A percentile compares a stretch with the other conserved stretches of the same genome.
These are phyloP conservation scores for Trissolcus brochymenae DNA, from an alignment of 2,888 invertebrate genomes.

Conservation along the genomic window DNA sequence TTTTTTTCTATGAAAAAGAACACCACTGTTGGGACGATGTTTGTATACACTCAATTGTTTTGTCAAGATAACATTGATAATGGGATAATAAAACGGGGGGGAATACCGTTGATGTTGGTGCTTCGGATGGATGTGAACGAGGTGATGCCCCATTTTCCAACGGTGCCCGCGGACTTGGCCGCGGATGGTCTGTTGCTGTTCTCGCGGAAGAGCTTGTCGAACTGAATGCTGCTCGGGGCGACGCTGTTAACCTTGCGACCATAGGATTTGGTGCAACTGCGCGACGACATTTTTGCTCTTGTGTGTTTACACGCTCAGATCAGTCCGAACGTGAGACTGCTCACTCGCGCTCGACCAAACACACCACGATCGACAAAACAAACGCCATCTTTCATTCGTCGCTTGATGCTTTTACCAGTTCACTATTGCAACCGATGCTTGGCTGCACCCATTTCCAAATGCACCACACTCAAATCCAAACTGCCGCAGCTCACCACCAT, in stretches of 20 bases:
- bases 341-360: conserved; percentile 5
- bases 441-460: background rate
- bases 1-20: no score
- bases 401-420: conserved; percentile 1
- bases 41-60: no score
- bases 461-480: background rate
- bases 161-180: conserved; percentile 91
- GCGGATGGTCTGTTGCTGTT: conserved; percentile 92
- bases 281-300: conserved; percentile 71
- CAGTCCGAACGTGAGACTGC: background rate
- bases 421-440: background rate
- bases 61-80: background rate
- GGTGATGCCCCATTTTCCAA: conserved; percentile 96
- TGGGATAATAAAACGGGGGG: conserved; percentile 10
- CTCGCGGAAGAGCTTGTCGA: conserved; percentile 83
- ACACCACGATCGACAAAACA: conserved; percentile 7
- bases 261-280: conserved; percentile 74
- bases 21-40: no score
- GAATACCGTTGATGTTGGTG: conserved; percentile 83
- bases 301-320: background rate
- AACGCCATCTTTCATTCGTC: conserved; percentile 9
- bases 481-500: background rate
- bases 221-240: conserved; percentile 79
- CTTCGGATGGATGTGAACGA: conserved; percentile 94
- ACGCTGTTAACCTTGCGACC: conserved; percentile 73